These are phyloP conservation scores for Nasonia oneida DNA, from an alignment of 2,888 invertebrate species.

Conservation along the genomic window DNA sequence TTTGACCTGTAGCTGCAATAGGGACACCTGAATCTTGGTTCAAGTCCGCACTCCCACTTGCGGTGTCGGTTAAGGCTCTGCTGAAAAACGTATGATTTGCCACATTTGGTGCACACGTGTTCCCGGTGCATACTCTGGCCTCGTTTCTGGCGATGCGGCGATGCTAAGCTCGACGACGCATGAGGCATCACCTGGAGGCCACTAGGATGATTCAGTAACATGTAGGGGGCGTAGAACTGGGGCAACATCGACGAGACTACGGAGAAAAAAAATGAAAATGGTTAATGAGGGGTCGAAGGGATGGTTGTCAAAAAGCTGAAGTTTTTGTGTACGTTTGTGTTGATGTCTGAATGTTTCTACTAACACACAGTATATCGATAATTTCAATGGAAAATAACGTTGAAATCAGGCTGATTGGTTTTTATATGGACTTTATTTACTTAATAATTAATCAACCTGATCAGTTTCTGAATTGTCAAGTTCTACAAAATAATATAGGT, in stretches of 20 bases:
- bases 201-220: background rate
- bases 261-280: background rate
- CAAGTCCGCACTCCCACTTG: slow-evolving; percentile 74
- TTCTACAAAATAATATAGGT: background rate
- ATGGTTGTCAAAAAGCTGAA: background rate
- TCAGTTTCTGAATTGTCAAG: background rate
- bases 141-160: background rate
- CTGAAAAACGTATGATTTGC: slow-evolving; percentile 64
- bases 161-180: no score
- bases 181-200: background rate
- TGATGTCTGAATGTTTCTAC: background rate
- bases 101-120: slow-evolving; percentile 63
- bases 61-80: slow-evolving; percentile 67
- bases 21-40: slow-evolving; percentile 75
- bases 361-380: background rate
- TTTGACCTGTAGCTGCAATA: slow-evolving; percentile 71
- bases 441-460: background rate
- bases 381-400: background rate
- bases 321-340: background rate
- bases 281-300: background rate
- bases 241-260: background rate
- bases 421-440: background rate
- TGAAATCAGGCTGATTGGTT: background rate
- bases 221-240: background rate
- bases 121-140: background rate